Evolutionary conservation across 2,797 vertebrate genomes (phyloP).

Genomic region (Argentina silus): DNA sequence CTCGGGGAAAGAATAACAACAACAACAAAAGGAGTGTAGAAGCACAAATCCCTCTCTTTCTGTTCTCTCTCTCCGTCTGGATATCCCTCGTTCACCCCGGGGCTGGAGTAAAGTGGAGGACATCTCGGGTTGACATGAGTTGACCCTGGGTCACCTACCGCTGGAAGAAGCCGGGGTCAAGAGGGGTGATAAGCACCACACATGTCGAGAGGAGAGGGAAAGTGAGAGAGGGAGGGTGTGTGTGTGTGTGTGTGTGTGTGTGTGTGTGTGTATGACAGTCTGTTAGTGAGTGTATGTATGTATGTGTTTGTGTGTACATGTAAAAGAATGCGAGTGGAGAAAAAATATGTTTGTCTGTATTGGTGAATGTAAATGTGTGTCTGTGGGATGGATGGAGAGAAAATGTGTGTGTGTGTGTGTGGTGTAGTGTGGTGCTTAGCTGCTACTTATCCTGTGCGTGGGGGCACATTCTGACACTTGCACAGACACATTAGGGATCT

Average conservation of each 20-base stretch:
- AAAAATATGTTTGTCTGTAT: background rate
- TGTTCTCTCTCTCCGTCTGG: background rate
- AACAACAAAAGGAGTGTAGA: slow-evolving; percentile 1
- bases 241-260: too few species aligned
- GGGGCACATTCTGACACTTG: slow-evolving; percentile 9
- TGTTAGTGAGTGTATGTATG: slow-evolving; percentile 1
- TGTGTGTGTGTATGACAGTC: too few species aligned
- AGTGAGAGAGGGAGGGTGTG: background rate
- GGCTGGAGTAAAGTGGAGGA: background rate
- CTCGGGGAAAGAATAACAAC: background rate
- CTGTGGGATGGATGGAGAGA: background rate
- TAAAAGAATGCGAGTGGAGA: background rate
- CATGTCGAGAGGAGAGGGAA: slow-evolving; percentile 45
- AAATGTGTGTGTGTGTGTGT: background rate
- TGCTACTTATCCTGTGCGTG: too few species aligned
- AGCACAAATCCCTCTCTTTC: slow-evolving; percentile 3
- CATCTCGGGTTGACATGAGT: slow-evolving; percentile 5
- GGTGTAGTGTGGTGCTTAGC: background rate
- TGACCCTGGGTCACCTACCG: slow-evolving; percentile 17
- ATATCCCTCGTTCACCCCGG: background rate
- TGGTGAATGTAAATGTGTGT: background rate
- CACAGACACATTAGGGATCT: slow-evolving; percentile 36
- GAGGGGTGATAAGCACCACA: slow-evolving; percentile 59
- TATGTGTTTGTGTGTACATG: background rate
- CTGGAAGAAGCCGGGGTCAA: slow-evolving; percentile 59